These are phyloP conservation scores for Neodiprion pinetum DNA, from an alignment of 1,140 invertebrate genomes.

Conservation along the genomic window DNA sequence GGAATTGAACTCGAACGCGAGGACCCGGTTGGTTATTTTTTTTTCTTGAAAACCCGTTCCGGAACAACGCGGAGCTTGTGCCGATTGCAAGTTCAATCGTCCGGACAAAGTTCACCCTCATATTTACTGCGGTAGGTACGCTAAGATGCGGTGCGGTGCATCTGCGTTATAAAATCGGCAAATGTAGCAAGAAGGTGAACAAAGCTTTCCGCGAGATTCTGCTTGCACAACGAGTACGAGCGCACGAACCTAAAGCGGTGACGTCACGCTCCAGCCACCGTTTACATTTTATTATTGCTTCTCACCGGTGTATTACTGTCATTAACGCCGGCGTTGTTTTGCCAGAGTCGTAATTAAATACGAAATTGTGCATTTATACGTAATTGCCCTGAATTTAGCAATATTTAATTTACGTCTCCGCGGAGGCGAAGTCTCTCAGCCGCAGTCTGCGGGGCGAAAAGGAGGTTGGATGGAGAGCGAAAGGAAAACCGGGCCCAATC, in stretches of 20 bases:
- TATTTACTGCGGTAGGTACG: too few relatives aligned
- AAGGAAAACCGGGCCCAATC: constrained; percentile 15
- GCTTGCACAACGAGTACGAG: not conserved
- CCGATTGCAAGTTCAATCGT: too few relatives aligned
- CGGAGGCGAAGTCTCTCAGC: not conserved
- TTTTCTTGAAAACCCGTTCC: too few relatives aligned
- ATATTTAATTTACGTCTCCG: constrained; percentile 47
- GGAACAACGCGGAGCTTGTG: too few relatives aligned
- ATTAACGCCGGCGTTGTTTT: constrained; percentile 45
- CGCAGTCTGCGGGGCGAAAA: not conserved
- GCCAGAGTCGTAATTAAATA: constrained; percentile 53
- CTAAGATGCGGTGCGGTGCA: too few relatives aligned
- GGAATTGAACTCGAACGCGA: too few relatives aligned
- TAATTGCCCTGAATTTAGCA: constrained; percentile 56
- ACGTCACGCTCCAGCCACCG: constrained; percentile 25
- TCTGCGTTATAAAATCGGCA: not conserved
- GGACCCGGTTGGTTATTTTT: too few relatives aligned
- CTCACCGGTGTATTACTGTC: constrained; percentile 44
- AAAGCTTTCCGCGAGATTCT: not conserved
- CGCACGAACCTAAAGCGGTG: constrained; percentile 20
- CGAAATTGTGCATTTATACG: constrained; percentile 48
- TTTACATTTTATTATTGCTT: constrained; percentile 53
- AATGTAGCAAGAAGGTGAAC: not conserved
- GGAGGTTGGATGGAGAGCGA: not conserved
- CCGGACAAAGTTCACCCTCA: too few relatives aligned